Evolutionary conservation across 2,888 invertebrate species (phyloP).

Genomic region (Tolmerus cingulatus): DNA sequence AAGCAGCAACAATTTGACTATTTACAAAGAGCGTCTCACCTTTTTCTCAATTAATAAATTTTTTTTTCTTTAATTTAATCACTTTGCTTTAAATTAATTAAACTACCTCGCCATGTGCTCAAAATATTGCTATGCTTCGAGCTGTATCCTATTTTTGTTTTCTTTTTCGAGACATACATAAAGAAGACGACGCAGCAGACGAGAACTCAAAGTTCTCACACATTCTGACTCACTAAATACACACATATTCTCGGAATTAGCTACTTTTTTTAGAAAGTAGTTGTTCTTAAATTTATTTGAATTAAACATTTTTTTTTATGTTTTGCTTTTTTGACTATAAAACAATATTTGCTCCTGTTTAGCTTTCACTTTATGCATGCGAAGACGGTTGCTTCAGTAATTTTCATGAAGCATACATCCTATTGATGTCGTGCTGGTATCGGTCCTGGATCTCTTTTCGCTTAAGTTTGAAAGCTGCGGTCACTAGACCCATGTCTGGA

Average conservation of each 20-base stretch:
- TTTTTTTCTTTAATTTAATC: constrained; percentile 7
- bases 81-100: constrained; percentile 32
- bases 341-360: constrained; percentile 24
- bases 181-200: background rate
- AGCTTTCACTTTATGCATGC: constrained; percentile 10
- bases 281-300: constrained; percentile 39
- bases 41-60: background rate
- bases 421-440: constrained; percentile 90
- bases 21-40: constrained; percentile 18
- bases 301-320: background rate
- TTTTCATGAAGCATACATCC: constrained; percentile 92
- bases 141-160: background rate
- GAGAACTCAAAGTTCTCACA: background rate
- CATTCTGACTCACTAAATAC: constrained; percentile 20
- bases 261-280: constrained; percentile 17
- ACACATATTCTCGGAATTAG: constrained; percentile 29
- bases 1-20: constrained; percentile 6
- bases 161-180: background rate
- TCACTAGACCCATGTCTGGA: constrained; percentile 96
- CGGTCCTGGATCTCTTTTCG: constrained; percentile 94
- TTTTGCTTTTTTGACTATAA: constrained; percentile 9
- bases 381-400: constrained; percentile 49
- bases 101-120: constrained; percentile 34
- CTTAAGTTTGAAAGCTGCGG: constrained; percentile 97
- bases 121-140: background rate